Evolutionary conservation across 2,888 invertebrate genomes (phyloP), one percentile per base, ranked within the genome.

Genomic region (Scaptomyza flava): DNA sequence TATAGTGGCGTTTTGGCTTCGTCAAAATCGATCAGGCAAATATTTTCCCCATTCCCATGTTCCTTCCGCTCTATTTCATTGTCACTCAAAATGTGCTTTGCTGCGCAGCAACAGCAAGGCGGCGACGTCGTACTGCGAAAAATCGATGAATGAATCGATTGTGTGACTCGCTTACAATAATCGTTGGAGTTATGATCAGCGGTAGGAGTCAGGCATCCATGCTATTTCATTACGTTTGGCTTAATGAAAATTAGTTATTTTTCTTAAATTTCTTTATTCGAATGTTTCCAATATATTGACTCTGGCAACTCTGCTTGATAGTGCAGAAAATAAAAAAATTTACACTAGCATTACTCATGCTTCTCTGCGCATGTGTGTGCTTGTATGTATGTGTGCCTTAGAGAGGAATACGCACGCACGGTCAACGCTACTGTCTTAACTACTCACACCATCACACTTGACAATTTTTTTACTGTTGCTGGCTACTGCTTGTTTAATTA

Each of bases 61-160:
- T 62, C 38, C 58, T 53, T 58, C 43, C 42, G 41, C 36, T 53
- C 52, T 50, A 33, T 62, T 62, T 50, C 46, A 36, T 43, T 23
- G 42, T 27, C 67, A 53, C 48, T 63, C 64, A 58, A 82, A 84
- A 85, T 84, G 87, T 87, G 84, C 81, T 87, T 68, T 64, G 71
- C 70, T 82, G 87, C 82, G 82, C 87, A 87, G 87, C 86, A 68
- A 72, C 80, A 60, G 61, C 67, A 71, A 61, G 67, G 60, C 64
- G 67, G 48, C 71, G 67, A 31, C 80, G 62, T 38, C 78, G 67
- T 76, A 72, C 81, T 88, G 89, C 84, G 88, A 90, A 91, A 91
- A 91, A 91, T 91, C 91, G 88, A 92, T 91, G 92, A 91, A 91
- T 90, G 91, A 91, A 91, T 91, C 91, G 90, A 92, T 91, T 87